phyloP scores from a whole-genome alignment of 1,140 invertebrate species.

The Panonychus citri region DNA sequence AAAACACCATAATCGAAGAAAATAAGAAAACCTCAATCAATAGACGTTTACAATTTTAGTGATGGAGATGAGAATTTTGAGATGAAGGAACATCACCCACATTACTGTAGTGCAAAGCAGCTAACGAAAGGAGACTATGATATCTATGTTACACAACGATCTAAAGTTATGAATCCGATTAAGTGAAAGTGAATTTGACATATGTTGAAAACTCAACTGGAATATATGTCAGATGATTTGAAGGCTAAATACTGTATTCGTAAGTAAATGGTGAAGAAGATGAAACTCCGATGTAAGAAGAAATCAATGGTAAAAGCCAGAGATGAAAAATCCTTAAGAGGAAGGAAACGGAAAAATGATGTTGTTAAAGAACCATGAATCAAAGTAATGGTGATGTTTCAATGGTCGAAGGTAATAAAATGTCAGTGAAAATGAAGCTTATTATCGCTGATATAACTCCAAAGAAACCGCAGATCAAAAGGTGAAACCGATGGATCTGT shows the following conservation, averaged over 20 bases:
- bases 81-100: background rate
- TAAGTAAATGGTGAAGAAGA: background rate
- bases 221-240: slow-evolving; percentile 20
- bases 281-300: background rate
- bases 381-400: background rate
- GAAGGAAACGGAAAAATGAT: background rate
- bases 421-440: background rate
- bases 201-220: slow-evolving; percentile 21
- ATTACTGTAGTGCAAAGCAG: background rate
- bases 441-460: background rate
- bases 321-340: background rate
- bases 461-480: background rate
- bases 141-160: slow-evolving; percentile 20
- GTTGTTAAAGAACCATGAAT: background rate
- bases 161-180: slow-evolving; percentile 18
- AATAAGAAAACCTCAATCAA: background rate
- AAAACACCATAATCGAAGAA: background rate
- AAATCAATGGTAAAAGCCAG: background rate
- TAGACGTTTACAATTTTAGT: slow-evolving; percentile 6
- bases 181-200: slow-evolving; percentile 18
- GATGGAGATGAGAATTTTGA: background rate
- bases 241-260: slow-evolving; percentile 9
- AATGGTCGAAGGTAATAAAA: background rate
- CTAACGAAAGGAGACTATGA: slow-evolving; percentile 16
- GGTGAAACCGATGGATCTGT: background rate